A percentile compares a stretch with the other conserved stretches of the same genome.
Conservation (phyloP, 2,888 invertebrate species). For the Arrhopalites spinosus region DNA sequence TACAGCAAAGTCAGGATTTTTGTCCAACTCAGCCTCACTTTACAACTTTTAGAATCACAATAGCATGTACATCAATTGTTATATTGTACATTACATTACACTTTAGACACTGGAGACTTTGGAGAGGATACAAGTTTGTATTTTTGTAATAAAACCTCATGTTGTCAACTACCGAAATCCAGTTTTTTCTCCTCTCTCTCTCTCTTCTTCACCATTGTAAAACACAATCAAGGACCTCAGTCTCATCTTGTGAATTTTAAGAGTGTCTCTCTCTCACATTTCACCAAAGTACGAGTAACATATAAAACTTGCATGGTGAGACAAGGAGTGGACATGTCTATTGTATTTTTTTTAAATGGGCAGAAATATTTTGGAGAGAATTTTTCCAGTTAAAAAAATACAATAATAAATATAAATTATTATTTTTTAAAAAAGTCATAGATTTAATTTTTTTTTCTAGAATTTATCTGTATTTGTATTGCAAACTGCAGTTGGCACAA, state of each 20-base stretch:
- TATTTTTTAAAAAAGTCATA: slow-evolving; percentile 27
- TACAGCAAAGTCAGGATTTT: neutral
- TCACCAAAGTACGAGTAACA: too few relatives aligned
- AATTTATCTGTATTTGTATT: too few relatives aligned
- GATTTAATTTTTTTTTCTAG: neutral
- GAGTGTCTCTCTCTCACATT: slow-evolving; percentile 6
- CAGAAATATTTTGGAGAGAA: too few relatives aligned
- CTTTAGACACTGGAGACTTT: too few relatives aligned
- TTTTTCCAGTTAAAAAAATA: too few relatives aligned
- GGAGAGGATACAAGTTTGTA: slow-evolving; percentile 12
- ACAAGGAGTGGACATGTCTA: too few relatives aligned
- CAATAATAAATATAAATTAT: too few relatives aligned
- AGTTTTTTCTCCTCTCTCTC: slow-evolving; percentile 25
- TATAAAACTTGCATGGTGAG: too few relatives aligned
- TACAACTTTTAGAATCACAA: neutral
- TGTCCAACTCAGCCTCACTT: neutral
- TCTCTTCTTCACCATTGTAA: neutral
- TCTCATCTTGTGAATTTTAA: slow-evolving; percentile 16
- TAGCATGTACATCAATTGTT: neutral
- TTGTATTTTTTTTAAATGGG: too few relatives aligned
- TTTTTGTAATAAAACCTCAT: slow-evolving; percentile 33
- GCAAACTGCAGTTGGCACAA: too few relatives aligned
- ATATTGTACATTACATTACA: neutral
- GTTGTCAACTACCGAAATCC: slow-evolving; percentile 35
- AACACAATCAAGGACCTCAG: neutral